Evolutionary conservation across 2,888 invertebrate genomes (phyloP).

Genomic region (Drosophila emarginata): DNA sequence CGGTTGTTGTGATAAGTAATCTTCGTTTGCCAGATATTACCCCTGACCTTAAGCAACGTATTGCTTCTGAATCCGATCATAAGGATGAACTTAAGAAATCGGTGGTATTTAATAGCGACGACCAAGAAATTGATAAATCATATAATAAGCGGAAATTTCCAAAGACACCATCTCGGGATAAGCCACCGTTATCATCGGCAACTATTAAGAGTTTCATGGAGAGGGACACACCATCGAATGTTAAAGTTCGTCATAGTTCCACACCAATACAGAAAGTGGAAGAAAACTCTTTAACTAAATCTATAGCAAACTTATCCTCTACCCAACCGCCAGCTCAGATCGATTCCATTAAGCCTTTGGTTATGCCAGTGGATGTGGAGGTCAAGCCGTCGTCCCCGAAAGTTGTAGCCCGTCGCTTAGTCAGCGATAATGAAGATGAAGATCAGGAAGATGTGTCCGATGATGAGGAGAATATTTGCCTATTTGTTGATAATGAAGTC

Average conservation of each 20-base stretch:
- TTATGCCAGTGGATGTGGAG: conserved; percentile 16
- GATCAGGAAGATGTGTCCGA: conserved; percentile 34
- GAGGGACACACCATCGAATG: conserved; percentile 28
- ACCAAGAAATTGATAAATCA: background rate
- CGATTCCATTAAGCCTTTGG: conserved; percentile 45
- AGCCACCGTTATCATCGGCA: background rate
- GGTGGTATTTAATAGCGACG: background rate
- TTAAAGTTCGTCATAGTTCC: conserved; percentile 54
- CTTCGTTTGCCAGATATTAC: background rate
- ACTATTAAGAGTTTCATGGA: background rate
- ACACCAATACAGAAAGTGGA: conserved; percentile 49
- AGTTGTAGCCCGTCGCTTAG: background rate
- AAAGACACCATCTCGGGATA: conserved; percentile 33
- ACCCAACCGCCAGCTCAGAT: conserved; percentile 42
- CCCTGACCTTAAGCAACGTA: background rate
- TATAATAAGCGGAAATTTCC: conserved; percentile 25
- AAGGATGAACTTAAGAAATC: background rate
- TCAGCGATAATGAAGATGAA: conserved; percentile 36
- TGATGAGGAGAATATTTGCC: conserved; percentile 22
- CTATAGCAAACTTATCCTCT: background rate
- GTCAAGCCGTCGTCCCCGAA: background rate
- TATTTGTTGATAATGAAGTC: conserved; percentile 76
- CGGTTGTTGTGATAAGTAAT: background rate
- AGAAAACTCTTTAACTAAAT: background rate
- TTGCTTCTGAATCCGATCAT: background rate